Evolutionary conservation across 2,113 vertebrate genomes (phyloP).

Genomic region (Salminus brasiliensis): DNA sequence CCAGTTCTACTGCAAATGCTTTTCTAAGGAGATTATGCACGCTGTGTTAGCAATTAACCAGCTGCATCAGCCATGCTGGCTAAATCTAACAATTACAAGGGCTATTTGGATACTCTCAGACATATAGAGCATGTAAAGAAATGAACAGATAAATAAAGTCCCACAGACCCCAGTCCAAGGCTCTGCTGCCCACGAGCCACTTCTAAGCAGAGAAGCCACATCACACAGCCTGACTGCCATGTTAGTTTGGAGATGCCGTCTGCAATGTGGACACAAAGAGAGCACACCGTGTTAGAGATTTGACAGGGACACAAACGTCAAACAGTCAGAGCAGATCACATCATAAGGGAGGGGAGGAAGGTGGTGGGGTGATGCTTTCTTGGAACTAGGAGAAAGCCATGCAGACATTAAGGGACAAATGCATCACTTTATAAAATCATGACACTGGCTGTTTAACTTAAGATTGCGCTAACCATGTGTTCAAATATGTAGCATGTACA

Average conservation of each 20-base stretch:
- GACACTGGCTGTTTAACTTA: too few species aligned
- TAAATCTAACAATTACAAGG: background rate
- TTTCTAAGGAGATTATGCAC: background rate
- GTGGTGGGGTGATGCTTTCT: background rate
- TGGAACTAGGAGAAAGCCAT: background rate
- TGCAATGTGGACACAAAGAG: conserved; percentile 90
- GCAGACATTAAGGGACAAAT: background rate
- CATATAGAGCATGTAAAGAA: background rate
- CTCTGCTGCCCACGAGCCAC: conserved; percentile 99
- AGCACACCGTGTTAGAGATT: conserved; percentile 42
- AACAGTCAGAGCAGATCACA: conserved; percentile 34
- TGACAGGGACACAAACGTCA: conserved; percentile 11
- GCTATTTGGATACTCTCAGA: background rate
- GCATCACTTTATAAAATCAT: background rate
- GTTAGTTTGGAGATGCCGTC: conserved; percentile 98
- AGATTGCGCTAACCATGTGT: too few species aligned
- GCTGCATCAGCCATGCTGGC: background rate
- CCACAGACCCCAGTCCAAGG: conserved; percentile 99
- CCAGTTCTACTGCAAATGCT: background rate
- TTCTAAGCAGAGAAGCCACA: conserved; percentile 99
- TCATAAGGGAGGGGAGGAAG: background rate
- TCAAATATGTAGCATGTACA: too few species aligned
- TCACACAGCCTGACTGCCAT: conserved; percentile 99
- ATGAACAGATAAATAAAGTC: conserved; percentile 78
- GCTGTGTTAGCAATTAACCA: background rate